Base-by-base conservation (phyloP, 2,113 vertebrate genomes). In the Rhinoptilus africanus region DNA sequence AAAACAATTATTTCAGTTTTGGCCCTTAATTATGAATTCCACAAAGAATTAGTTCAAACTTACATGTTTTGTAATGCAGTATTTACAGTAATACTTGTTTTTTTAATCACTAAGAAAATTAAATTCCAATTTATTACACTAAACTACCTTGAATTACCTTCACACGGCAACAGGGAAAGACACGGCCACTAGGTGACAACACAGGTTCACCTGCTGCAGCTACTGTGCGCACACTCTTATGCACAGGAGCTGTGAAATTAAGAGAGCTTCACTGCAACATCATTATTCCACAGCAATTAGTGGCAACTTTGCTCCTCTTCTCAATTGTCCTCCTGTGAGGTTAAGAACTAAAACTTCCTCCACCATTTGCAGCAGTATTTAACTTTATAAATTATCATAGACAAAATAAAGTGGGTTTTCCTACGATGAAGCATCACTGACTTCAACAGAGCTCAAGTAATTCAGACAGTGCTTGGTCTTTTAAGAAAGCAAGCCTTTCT, bases 191-290 rank as follows among this genome's bases (percentile, higher is more conserved):
- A 28, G 18, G 15, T 60, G 72, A 74, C 57, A 66, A 35, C 23
- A 66, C 17, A 8, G 0, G 0, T 59, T 67, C 34, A 48, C 19
- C 30, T 60, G 17, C 72, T 50, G 19, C 34, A 86, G 41, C 1
- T 11, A 30, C 47, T 39, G 27, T 4, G 13, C 48, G 34, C 16
- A 27, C 3, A 2, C 18, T 64, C 9, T 72, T 72, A 68, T 13
- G 19, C 8, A 34, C 10, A 43, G 14, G 19, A 67, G 64, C 14
- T 10, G 16, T 6, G 62, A 85, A 74, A 78, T 57, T 18, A 21
- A 75, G n/a, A 45, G 20, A 78, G 50, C 30, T 57, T 85, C 35
- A n/a, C 13, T 69, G 45, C 8, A 57, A 59, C 37, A 43, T 51
- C 54, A 47, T 7, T 64, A 50, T 72, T 83, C 43, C 51, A 27